phyloP scores from a whole-genome alignment of 2,888 invertebrate genomes.

The Onchidella celtica region DNA sequence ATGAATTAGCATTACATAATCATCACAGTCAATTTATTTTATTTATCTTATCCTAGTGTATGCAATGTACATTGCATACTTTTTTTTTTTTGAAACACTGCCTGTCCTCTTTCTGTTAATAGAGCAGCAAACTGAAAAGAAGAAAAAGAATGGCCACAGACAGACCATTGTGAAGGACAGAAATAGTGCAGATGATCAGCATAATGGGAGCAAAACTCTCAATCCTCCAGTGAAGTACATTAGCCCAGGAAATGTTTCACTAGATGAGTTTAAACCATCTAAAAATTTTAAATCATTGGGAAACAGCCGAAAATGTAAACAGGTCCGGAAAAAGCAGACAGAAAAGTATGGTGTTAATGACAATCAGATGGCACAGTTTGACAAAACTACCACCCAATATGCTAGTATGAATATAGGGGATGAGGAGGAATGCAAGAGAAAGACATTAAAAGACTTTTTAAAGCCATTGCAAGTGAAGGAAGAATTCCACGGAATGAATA shows the following conservation, averaged over 20 bases:
- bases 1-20: too few relatives aligned
- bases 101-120: too few relatives aligned
- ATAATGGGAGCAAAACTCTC: not conserved
- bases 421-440: not conserved
- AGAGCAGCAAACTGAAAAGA: not conserved
- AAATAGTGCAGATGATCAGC: not conserved
- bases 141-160: not conserved
- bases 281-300: conserved; percentile 7
- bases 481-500: not conserved
- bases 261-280: conserved; percentile 41
- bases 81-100: too few relatives aligned
- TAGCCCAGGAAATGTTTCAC: conserved; percentile 35
- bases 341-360: not conserved
- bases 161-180: not conserved
- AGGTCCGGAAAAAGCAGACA: not conserved
- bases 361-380: not conserved
- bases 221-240: not conserved
- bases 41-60: too few relatives aligned
- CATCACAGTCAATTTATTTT: too few relatives aligned
- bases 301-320: not conserved
- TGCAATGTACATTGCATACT: too few relatives aligned
- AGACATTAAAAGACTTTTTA: conserved; percentile 25
- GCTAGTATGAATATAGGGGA: not conserved
- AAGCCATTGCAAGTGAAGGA: not conserved
- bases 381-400: not conserved